Evolutionary conservation across 2,113 vertebrate species (phyloP).

Genomic region (Clarias gariepinus): DNA sequence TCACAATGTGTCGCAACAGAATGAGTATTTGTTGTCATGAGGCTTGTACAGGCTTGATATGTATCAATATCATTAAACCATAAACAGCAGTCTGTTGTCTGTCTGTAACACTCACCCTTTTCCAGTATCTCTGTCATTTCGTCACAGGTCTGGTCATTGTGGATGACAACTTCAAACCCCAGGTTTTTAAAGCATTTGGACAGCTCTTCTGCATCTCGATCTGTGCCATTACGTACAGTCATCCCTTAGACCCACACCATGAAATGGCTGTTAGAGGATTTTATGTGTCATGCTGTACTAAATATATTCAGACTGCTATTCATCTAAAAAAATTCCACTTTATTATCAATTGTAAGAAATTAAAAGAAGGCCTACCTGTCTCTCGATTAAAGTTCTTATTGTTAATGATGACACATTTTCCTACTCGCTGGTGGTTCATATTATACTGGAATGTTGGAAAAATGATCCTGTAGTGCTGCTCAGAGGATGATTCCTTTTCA

Average conservation of each 20-base stretch:
- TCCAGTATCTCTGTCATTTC: constrained; percentile 81
- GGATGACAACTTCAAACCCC: constrained; percentile 82
- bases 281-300: background rate
- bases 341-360: background rate
- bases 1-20: background rate
- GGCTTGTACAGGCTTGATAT: background rate
- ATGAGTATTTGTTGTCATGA: background rate
- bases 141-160: constrained; percentile 84
- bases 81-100: too few species aligned
- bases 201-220: constrained; percentile 87
- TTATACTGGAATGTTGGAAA: constrained; percentile 84
- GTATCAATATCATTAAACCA: background rate
- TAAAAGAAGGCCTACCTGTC: constrained; percentile 75
- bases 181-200: constrained; percentile 83
- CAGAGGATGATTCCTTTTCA: constrained; percentile 74
- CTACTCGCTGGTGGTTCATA: constrained; percentile 87
- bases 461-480: constrained; percentile 79
- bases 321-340: background rate
- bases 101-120: constrained; percentile 71
- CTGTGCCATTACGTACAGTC: constrained; percentile 87
- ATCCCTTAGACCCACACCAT: constrained; percentile 76
- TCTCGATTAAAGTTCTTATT: constrained; percentile 91
- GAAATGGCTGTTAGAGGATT: background rate
- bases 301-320: background rate
- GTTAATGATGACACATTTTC: constrained; percentile 97